Evolutionary conservation across 2,797 vertebrate genomes (phyloP).

Genomic region (Mastacembelus armatus): DNA sequence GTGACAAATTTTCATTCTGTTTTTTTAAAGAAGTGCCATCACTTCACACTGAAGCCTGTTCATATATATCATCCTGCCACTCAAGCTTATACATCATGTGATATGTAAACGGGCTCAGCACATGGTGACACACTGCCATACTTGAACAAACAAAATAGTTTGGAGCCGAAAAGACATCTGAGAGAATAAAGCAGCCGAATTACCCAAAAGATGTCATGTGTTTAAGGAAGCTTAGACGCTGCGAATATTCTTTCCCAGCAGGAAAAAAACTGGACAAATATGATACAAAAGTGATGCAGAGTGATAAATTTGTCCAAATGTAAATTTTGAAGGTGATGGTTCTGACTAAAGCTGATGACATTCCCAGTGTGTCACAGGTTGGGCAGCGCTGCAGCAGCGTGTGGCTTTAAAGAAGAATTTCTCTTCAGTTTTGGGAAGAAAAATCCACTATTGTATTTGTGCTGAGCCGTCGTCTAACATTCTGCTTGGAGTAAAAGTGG

Average conservation of each 20-base stretch:
- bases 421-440: neutral
- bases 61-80: conserved; percentile 46
- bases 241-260: conserved; percentile 43
- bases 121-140: conserved; percentile 29
- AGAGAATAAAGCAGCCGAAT: conserved; percentile 47
- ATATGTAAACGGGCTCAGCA: conserved; percentile 43
- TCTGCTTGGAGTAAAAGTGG: conserved; percentile 26
- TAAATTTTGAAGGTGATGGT: neutral
- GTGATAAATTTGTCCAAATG: neutral
- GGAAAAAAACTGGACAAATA: conserved; percentile 40
- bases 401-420: neutral
- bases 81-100: conserved; percentile 50
- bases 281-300: conserved; percentile 33
- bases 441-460: neutral
- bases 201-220: conserved; percentile 60
- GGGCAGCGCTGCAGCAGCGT: neutral
- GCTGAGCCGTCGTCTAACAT: conserved; percentile 13
- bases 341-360: neutral
- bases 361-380: neutral
- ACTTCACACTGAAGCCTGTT: conserved; percentile 6
- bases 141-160: conserved; percentile 45
- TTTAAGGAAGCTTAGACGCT: conserved; percentile 56
- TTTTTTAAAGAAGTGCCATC: conserved; percentile 19
- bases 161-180: conserved; percentile 56
- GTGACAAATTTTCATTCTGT: conserved; percentile 13